Conservation (phyloP, 2,888 invertebrate species). For the Gnatocerus cornutus region DNA sequence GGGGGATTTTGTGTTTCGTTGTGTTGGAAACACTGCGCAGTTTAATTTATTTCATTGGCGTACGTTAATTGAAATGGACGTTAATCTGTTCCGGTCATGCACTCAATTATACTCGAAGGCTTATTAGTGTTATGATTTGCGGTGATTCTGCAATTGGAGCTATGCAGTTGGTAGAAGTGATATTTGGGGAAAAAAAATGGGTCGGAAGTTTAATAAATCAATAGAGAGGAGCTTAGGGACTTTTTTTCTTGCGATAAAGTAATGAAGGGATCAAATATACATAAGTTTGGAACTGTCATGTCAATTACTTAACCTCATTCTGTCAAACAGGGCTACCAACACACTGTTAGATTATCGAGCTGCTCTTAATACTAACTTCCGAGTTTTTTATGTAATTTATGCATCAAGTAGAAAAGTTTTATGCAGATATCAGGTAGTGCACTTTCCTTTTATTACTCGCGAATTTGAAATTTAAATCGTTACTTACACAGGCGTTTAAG, state of each 20-base stretch:
- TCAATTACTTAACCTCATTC: no score
- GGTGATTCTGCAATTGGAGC: background rate
- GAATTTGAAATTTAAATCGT: slow-evolving; percentile 30
- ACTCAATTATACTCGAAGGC: slow-evolving; percentile 6
- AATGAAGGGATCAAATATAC: no score
- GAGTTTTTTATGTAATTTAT: background rate
- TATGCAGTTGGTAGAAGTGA: no score
- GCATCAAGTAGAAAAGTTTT: background rate
- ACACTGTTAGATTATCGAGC: no score
- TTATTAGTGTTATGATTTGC: slow-evolving; percentile 18
- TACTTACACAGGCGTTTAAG: slow-evolving; percentile 18
- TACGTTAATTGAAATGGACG: slow-evolving; percentile 8
- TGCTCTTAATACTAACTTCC: no score
- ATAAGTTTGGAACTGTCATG: no score
- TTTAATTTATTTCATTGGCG: slow-evolving; percentile 9
- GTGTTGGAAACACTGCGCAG: background rate
- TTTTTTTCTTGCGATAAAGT: no score
- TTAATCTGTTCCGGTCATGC: slow-evolving; percentile 15
- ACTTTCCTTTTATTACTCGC: slow-evolving; percentile 24
- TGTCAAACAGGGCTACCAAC: no score
- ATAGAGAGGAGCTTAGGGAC: no score
- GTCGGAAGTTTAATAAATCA: no score
- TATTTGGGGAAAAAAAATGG: no score
- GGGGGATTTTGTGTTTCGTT: slow-evolving; percentile 2
- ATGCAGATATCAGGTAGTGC: background rate